Base-by-base conservation (phyloP, 2,888 invertebrate species). In the Molanna angustata region DNA sequence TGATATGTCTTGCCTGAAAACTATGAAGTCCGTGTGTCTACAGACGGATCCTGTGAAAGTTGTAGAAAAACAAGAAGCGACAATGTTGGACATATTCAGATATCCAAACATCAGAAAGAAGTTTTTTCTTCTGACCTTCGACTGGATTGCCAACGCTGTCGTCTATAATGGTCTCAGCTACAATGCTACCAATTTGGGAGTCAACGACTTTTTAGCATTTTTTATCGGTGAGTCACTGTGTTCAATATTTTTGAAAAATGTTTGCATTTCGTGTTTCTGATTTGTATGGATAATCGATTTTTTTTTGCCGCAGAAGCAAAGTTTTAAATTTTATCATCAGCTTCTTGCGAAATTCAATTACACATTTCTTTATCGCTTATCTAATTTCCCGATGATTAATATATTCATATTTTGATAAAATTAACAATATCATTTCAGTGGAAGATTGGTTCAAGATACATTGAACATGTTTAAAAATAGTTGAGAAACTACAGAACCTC, bases 111-210 rank as follows among this genome's bases (percentile, higher is more conserved):
- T 84, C 58, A 72, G 84, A 40, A 84, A 79, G 62, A 85, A 84
- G 63, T 84, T 84, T 60, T 73, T 83, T 19, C 74, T 85, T 45
- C 68, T 84, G 18, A 81, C 83, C 0, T 83, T 83, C 60, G 80
- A 82, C 62, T 85, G 84, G 84, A 78, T 84, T 4, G 80, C 82
- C 31, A 72, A 84, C 49, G 84, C 84, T n/a, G 80, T 84, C 1
- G 84, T 84, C 2, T 85, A 85, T 66, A 84, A 84, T 62, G 83
- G 83, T 49, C 69, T 85, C 43, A 83, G 83, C 61, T 83, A 83
- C 62, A 85, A 84, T 64, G 78, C 83, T 13, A 77, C 83, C 20
- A 84, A 84, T 68, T 72, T 85, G 45, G 84, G 84, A 6, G 83
- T 85, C 33, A 80, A 83, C 61, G 84, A 84, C 66, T 83, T 82